Percentiles rank a stretch among this genome's conserved stretches.
Conservation (phyloP, 2,797 vertebrate species). For the Heterohyrax brucei region DNA sequence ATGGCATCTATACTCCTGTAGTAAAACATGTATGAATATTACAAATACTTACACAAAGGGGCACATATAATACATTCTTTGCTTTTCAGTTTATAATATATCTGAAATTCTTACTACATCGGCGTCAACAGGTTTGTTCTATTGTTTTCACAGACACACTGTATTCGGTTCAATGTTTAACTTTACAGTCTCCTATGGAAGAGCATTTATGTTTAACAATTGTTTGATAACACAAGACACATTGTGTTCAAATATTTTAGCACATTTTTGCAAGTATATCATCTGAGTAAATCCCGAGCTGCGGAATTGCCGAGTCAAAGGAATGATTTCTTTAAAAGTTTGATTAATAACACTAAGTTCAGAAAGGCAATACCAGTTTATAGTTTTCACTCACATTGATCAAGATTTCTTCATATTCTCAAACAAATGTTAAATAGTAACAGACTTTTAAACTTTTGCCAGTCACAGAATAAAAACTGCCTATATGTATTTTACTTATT, state of each 20-base stretch:
- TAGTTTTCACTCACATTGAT: not conserved
- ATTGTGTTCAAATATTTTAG: not conserved
- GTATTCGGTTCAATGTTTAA: slow-evolving; percentile 22
- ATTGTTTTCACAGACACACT: not conserved
- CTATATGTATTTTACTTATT: slow-evolving; percentile 6
- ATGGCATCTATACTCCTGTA: not conserved
- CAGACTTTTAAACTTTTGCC: not conserved
- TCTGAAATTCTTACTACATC: slow-evolving; percentile 1
- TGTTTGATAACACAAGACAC: not conserved
- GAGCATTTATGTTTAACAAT: not conserved
- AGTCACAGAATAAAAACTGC: not conserved
- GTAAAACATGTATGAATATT: not conserved
- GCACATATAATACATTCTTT: not conserved
- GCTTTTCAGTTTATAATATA: not conserved
- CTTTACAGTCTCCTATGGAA: not conserved
- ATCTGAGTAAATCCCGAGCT: slow-evolving; percentile 8
- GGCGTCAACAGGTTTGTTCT: not conserved
- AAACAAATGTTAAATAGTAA: not conserved
- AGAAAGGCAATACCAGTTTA: not conserved
- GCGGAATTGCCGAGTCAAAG: not conserved
- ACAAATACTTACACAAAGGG: not conserved
- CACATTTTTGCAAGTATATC: not conserved
- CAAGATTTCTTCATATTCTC: slow-evolving; percentile 3
- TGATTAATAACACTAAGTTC: not conserved
- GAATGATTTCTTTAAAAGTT: not conserved